Evolutionary conservation across 1,140 invertebrate species (phyloP).

Genomic region (Latrodectus geometricus): DNA sequence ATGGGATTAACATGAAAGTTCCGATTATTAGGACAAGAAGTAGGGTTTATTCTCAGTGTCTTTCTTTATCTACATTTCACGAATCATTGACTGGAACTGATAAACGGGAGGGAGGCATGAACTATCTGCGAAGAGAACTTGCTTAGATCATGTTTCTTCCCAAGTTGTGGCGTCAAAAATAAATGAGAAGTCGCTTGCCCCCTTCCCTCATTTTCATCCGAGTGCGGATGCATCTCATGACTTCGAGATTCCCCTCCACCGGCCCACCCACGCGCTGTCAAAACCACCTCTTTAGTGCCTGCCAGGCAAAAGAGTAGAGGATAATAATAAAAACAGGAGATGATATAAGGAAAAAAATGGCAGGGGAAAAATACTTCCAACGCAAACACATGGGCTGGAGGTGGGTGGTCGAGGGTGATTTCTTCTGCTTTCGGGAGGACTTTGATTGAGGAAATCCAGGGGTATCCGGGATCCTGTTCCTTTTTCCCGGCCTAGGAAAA

Average conservation of each 20-base stretch:
- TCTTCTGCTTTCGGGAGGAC: background rate
- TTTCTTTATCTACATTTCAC: too few relatives aligned
- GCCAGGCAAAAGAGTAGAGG: background rate
- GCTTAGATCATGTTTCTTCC: background rate
- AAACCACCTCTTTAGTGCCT: conserved; percentile 16
- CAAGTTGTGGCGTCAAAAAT: too few relatives aligned
- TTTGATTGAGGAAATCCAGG: conserved; percentile 61
- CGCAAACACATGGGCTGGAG: conserved; percentile 3
- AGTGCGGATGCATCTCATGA: background rate
- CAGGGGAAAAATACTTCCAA: background rate
- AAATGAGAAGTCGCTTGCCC: background rate
- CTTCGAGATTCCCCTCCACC: background rate
- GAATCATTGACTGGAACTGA: too few relatives aligned
- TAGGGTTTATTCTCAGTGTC: too few relatives aligned
- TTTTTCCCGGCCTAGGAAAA: conserved; percentile 37
- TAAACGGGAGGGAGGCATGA: too few relatives aligned
- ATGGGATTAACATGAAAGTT: too few relatives aligned
- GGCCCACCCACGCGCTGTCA: background rate
- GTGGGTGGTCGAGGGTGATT: background rate
- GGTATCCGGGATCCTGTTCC: conserved; percentile 56
- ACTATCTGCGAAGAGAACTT: too few relatives aligned
- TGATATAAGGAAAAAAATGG: conserved; percentile 11
- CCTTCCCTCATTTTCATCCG: background rate
- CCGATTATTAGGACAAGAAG: too few relatives aligned
- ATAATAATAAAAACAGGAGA: background rate